Evolutionary conservation across 2,113 vertebrate species (phyloP), one percentile per base, ranked within the genome.

Genomic region (Cyanoramphus novaezelandiae): DNA sequence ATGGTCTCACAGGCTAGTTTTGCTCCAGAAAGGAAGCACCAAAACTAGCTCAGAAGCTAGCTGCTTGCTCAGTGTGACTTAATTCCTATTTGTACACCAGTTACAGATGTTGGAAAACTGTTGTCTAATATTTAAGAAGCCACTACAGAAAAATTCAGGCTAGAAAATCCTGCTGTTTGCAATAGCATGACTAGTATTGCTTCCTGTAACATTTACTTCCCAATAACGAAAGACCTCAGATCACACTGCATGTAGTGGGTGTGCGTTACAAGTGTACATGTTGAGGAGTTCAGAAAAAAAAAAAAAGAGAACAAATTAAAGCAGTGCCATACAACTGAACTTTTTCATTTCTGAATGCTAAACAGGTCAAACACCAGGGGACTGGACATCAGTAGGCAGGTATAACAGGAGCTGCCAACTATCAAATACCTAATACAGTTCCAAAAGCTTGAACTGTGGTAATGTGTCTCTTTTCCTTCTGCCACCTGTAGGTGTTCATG

Each of bases 231-330:
- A 80, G 59, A 37, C 11, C 20, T 82, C 21, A 44, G 21, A 59
- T 77, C 13, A 47, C 25, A n/a, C 17, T 69, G 46, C 13, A 3
- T 25, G 8, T 27, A 7, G 11, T 69, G 57, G 43, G 44, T n/a
- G 8, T 3, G 0, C 31, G 21, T 47, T 82, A 7, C 1, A 70
- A 70, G 15, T 17, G 5, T n/a, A 31, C 4, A 4, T 55, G 15
- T 28, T 33, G 14, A 55, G 14, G 16, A 76, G 41, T 46, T 81
- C 41, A 84, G 33, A 28, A 77, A 62, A 85, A 52, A 39, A n/a
- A 59, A 35, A 41, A 60, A 15, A 27, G 2, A 89, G 2, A 87
- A 20, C 3, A 88, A 59, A 27, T 53, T 52, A 69, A 92, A 80
- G 28, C 11, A 74, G n/a, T 29, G 68, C 23, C 27, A 7, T 18